Conservation (phyloP, 1,140 invertebrate genomes). For the Meloidogyne exigua region DNA sequence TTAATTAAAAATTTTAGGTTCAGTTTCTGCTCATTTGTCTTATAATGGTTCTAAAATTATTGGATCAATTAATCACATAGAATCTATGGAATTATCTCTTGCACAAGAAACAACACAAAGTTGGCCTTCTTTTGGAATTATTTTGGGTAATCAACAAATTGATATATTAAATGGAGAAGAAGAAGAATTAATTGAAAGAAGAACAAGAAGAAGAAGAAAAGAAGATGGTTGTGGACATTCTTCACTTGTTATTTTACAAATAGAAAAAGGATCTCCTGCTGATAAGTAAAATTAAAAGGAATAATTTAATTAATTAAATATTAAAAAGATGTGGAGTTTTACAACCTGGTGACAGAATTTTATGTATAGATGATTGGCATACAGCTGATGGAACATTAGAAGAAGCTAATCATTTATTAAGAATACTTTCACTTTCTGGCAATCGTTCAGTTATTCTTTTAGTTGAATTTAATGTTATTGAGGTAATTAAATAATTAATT, state of each 20-base stretch:
- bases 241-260: conserved; percentile 69
- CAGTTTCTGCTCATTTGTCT: conserved; percentile 33
- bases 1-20: conserved; percentile 39
- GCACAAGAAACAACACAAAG: conserved; percentile 65
- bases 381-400: conserved; percentile 66
- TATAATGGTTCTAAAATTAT: background rate
- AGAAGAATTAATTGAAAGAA: conserved; percentile 2
- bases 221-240: too few species aligned
- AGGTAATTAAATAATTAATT: conserved; percentile 37
- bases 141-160: conserved; percentile 61
- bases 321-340: conserved; percentile 72
- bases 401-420: conserved; percentile 63
- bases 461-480: conserved; percentile 85
- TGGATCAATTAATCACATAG: conserved; percentile 69
- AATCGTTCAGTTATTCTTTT: conserved; percentile 66
- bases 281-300: conserved; percentile 69
- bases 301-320: background rate
- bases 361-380: conserved; percentile 75
- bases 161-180: conserved; percentile 27
- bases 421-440: conserved; percentile 8
- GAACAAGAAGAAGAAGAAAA: background rate
- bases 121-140: conserved; percentile 65
- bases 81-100: conserved; percentile 72
- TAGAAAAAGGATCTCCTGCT: conserved; percentile 73
- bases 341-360: conserved; percentile 78